phyloP scores from a whole-genome alignment of 1,140 invertebrate species.

The Pogonognathellus flavescens region DNA sequence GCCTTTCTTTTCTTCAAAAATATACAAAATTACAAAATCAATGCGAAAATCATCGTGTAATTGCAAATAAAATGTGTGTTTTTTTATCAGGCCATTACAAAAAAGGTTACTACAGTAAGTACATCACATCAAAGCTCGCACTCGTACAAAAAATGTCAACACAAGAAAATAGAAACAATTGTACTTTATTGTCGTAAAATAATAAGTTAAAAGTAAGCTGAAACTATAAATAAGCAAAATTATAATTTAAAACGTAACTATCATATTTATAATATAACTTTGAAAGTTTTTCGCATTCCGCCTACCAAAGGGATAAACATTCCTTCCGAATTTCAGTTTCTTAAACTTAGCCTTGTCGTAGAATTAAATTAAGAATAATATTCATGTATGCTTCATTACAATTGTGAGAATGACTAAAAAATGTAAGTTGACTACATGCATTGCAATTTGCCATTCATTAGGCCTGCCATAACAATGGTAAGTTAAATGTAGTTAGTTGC shows the following conservation, averaged over 20 bases:
- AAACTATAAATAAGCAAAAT: slow-evolving; percentile 16
- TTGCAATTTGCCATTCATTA: too few species aligned
- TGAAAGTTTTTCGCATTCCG: slow-evolving; percentile 4
- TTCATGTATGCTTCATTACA: too few species aligned
- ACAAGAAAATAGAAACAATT: not conserved
- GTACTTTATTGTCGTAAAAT: slow-evolving; percentile 37
- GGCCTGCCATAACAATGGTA: too few species aligned
- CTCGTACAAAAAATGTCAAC: slow-evolving; percentile 1
- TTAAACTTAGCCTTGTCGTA: too few species aligned
- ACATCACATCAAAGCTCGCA: not conserved
- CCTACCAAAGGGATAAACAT: too few species aligned
- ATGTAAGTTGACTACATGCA: too few species aligned
- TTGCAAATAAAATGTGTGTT: not conserved
- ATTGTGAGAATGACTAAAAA: too few species aligned
- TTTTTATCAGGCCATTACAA: not conserved
- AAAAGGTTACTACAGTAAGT: not conserved
- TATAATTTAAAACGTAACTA: not conserved
- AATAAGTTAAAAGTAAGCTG: not conserved
- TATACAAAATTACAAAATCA: not conserved
- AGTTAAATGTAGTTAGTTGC: too few species aligned
- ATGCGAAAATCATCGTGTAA: not conserved
- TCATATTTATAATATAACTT: not conserved
- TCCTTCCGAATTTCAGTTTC: too few species aligned
- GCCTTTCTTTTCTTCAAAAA: not conserved
- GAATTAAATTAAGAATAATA: too few species aligned